phyloP scores from a whole-genome alignment of 1,140 invertebrate species.

The Drosophila nigromelanica region DNA sequence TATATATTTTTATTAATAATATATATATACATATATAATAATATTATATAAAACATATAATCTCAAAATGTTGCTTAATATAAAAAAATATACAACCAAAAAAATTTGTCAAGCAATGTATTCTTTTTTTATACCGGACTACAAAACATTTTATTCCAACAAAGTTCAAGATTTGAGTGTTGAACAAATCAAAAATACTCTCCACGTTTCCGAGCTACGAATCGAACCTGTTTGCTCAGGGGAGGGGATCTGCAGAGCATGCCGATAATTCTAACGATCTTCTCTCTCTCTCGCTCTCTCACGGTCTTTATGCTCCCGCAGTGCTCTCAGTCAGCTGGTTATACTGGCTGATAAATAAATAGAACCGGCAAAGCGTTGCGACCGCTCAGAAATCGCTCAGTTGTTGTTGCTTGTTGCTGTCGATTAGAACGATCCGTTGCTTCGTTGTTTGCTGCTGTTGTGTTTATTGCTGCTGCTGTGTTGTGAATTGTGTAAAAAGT shows the following conservation, averaged over 20 bases:
- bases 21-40: no score
- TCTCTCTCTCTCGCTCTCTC: not conserved
- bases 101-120: no score
- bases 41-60: no score
- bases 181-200: not conserved
- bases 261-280: constrained; percentile 2
- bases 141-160: no score
- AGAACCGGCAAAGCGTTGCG: constrained; percentile 25
- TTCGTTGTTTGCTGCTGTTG: constrained; percentile 10
- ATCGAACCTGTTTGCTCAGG: not conserved
- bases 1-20: no score
- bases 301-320: not conserved
- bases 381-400: constrained; percentile 18
- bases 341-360: constrained; percentile 24
- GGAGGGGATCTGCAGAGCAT: no score
- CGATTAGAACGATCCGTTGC: constrained; percentile 17
- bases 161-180: no score
- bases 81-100: no score
- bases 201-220: not conserved
- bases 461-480: not conserved
- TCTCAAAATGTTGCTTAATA: no score
- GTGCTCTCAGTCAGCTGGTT: constrained; percentile 14
- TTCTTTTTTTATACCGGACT: no score
- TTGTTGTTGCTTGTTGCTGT: constrained; percentile 31
- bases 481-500: constrained; percentile 38